Base-by-base conservation (phyloP, 2,888 invertebrate species). In the Ceramica pisi region DNA sequence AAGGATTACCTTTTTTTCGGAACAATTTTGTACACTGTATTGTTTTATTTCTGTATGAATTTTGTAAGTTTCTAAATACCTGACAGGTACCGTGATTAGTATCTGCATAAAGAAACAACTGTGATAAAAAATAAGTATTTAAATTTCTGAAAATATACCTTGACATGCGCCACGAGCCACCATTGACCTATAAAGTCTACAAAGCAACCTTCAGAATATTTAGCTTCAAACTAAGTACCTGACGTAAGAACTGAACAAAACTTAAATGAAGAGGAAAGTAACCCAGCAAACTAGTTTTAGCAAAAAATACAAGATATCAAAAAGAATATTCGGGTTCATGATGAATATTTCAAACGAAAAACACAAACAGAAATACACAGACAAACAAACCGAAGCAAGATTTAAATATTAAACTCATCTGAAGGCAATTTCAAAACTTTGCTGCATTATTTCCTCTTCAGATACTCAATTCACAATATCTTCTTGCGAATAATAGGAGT, bases 401-500 rank as follows among this genome's bases (percentile, higher is more conserved):
- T 67, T 26, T 46, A 21, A 51, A 51, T 61, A 41, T 59, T 48
- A 53, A 64, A 76, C 31, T 62, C 67, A 55, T 26, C 38, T 62
- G 44, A 67, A 71, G 53, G 61, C 67, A 77, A 67, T 81, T 78
- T 76, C 61, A 70, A 67, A 80, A 83, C 69, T 78, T 78, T 55
- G 62, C 70, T 80, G 69, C 79, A 85, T 71, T 81, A 80, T 74
- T 79, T 78, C 71, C 75, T 72, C 76, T 78, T 82, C 65, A 79
- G 75, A 81, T 76, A 82, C 71, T 76, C 79, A 79, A 82, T 84
- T 84, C 72, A 80, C 82, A 86, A 82, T 84, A 82, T 74, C 67
- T 74, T 75, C 64, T 72, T 68, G 78, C 87, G 82, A 90, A 89
- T 89, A 90, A 88, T 87, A 66, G 82, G 85, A 76, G 81, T 84